Percentiles rank a stretch among this genome's conserved stretches.
Evolutionary conservation across 1,140 invertebrate species (phyloP).

Genomic region (Glossosoma conforme): DNA sequence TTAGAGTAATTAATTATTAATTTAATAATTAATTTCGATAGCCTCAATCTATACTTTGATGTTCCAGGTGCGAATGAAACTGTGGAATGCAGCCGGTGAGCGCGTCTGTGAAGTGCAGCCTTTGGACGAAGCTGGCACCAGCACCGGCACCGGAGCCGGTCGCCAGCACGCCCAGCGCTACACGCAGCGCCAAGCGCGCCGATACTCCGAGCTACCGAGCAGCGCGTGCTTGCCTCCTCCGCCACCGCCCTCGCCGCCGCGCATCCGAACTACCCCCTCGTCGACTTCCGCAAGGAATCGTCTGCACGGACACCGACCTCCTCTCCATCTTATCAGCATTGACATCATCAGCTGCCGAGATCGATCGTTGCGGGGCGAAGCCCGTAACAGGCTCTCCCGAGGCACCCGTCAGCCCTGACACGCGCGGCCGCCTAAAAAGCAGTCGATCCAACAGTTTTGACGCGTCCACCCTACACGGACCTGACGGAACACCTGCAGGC

Average conservation of each 20-base stretch:
- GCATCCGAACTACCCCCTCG: slow-evolving; percentile 60
- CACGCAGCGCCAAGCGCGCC: slow-evolving; percentile 52
- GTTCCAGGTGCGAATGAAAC: slow-evolving; percentile 71
- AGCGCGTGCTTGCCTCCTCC: slow-evolving; percentile 37
- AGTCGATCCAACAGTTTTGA: slow-evolving; percentile 78
- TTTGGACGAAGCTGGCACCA: slow-evolving; percentile 55
- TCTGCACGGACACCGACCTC: slow-evolving; percentile 75
- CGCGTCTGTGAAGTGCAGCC: slow-evolving; percentile 75
- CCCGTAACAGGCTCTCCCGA: slow-evolving; percentile 31
- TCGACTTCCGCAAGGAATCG: slow-evolving; percentile 53
- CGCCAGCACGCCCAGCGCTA: slow-evolving; percentile 54
- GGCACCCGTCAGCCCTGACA: slow-evolving; percentile 2
- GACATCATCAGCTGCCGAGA: slow-evolving; percentile 74
- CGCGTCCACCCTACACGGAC: slow-evolving; percentile 62
- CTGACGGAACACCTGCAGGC: slow-evolving; percentile 46
- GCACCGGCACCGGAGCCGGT: slow-evolving; percentile 49
- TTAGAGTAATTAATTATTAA: no score
- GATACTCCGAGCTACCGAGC: slow-evolving; percentile 68
- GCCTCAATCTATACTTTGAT: no score
- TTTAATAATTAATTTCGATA: neutral
- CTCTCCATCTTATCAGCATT: slow-evolving; percentile 72
- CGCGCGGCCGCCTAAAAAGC: slow-evolving; percentile 51
- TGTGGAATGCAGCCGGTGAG: slow-evolving; percentile 76
- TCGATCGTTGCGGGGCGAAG: slow-evolving; percentile 56
- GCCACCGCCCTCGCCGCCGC: slow-evolving; percentile 49